These are phyloP conservation scores for Mizuhopecten yessoensis DNA, from an alignment of 1,140 invertebrate genomes.

Conservation along the genomic window DNA sequence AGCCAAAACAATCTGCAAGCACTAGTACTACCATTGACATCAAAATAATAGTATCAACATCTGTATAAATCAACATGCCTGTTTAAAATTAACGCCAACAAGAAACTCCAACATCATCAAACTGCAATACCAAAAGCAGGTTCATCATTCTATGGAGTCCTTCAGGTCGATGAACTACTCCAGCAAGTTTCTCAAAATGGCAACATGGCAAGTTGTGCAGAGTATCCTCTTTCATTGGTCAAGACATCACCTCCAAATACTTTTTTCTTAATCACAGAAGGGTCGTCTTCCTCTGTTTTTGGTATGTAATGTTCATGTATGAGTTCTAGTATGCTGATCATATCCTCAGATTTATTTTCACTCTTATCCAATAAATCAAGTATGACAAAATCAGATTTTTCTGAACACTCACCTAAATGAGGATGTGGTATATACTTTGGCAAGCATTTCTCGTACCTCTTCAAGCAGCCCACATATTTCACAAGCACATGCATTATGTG, in stretches of 20 bases:
- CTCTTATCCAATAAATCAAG: conserved; percentile 62
- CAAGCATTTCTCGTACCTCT: conserved; percentile 5
- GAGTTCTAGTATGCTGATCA: conserved; percentile 61
- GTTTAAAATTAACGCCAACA: too few relatives aligned
- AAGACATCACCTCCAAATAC: conserved; percentile 61
- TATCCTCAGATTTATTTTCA: conserved; percentile 63
- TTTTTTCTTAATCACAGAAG: conserved; percentile 45
- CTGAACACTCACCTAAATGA: conserved; percentile 27
- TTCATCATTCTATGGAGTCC: too few relatives aligned
- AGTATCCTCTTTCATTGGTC: conserved; percentile 67
- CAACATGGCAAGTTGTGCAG: conserved; percentile 60
- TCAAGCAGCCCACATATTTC: conserved; percentile 51
- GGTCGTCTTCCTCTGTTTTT: conserved; percentile 38
- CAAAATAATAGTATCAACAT: too few relatives aligned
- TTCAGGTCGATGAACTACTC: conserved; percentile 63
- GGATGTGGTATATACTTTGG: not conserved
- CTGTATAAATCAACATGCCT: too few relatives aligned
- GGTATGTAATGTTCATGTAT: conserved; percentile 60
- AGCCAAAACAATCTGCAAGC: too few relatives aligned
- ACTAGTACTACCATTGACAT: too few relatives aligned
- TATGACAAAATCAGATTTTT: conserved; percentile 57
- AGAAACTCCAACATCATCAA: too few relatives aligned
- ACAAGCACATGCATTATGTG: conserved; percentile 55
- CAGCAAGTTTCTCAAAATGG: conserved; percentile 58
- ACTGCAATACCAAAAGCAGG: too few relatives aligned